Conservation (phyloP, 2,888 invertebrate genomes). For the Cephalotes varians region DNA sequence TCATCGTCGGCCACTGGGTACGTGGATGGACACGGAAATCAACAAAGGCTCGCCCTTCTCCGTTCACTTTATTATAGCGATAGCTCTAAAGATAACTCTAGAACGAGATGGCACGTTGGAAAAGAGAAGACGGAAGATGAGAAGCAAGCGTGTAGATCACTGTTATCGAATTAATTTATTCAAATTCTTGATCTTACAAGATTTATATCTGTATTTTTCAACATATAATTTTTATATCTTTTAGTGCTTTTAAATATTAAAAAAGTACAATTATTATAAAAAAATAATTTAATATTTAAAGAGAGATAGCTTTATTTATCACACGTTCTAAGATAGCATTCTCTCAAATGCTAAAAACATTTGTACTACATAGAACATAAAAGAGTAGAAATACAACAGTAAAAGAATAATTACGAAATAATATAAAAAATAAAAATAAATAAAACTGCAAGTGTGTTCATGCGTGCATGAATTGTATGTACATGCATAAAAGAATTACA, state of each 20-base stretch:
- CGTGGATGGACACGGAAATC: conserved; percentile 67
- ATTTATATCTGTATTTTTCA: not conserved
- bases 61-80: conserved; percentile 56
- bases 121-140: not conserved
- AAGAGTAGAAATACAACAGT: no score
- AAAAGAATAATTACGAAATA: no score
- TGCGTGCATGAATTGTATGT: no score
- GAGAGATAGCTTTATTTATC: no score
- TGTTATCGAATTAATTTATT: conserved; percentile 4
- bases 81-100: conserved; percentile 34
- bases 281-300: not conserved
- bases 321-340: no score
- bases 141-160: not conserved
- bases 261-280: not conserved
- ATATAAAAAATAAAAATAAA: no score
- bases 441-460: no score
- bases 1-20: conserved; percentile 71
- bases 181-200: not conserved
- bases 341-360: no score
- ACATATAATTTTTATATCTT: not conserved
- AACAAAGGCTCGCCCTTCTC: conserved; percentile 58
- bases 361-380: no score
- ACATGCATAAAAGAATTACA: no score
- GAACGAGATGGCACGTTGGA: no score
- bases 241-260: not conserved